Conservation (phyloP, 2,113 vertebrate species). For the Cheirogaleus medius region DNA sequence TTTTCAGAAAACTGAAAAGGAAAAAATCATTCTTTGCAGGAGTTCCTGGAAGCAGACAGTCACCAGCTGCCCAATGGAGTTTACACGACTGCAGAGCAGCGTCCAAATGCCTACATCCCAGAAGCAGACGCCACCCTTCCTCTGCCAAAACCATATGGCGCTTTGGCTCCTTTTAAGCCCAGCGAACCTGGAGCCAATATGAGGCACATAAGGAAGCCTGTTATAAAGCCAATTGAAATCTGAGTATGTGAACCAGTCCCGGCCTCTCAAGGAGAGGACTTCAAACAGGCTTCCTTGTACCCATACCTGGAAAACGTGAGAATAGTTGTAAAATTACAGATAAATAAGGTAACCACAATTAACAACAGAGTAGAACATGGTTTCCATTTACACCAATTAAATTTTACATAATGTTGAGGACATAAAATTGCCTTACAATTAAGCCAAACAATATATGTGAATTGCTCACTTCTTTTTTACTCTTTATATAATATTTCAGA, state of each 20-base stretch:
- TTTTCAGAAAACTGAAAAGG: conserved; percentile 47
- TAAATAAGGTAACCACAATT: not conserved
- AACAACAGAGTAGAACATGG: not conserved
- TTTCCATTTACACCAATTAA: not conserved
- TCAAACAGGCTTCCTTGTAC: not conserved
- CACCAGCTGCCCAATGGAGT: conserved; percentile 77
- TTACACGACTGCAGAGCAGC: conserved; percentile 85
- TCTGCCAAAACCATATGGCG: conserved; percentile 89
- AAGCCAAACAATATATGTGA: not conserved
- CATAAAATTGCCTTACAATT: not conserved
- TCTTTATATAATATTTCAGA: not conserved
- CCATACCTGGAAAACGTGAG: not conserved
- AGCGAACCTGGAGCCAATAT: conserved; percentile 84
- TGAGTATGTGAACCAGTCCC: conserved; percentile 66
- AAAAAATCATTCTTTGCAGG: conserved; percentile 79
- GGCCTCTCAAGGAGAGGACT: not conserved
- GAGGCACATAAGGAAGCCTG: conserved; percentile 90
- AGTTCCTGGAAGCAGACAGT: conserved; percentile 81
- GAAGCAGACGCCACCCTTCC: conserved; percentile 79
- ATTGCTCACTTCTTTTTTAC: not conserved
- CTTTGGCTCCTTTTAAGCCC: conserved; percentile 90
- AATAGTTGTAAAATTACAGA: not conserved
- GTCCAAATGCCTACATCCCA: conserved; percentile 89
- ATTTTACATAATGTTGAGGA: not conserved
- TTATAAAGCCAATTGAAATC: conserved; percentile 85